Evolutionary conservation across 2,797 vertebrate genomes (phyloP).

Genomic region (Platalea minor): DNA sequence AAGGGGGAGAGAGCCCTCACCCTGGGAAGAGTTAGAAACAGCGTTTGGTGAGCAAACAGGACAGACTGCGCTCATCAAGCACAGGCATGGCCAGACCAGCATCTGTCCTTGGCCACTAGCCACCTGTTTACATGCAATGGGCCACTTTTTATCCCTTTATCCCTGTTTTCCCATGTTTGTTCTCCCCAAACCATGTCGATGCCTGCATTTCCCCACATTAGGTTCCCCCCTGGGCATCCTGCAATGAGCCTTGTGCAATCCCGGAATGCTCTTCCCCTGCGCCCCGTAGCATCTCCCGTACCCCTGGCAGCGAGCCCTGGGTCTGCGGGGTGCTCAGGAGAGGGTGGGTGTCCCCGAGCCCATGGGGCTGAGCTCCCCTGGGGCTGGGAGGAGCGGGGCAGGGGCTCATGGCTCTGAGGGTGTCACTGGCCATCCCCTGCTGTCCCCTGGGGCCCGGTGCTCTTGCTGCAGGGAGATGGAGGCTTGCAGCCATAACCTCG

Average conservation of each 20-base stretch:
- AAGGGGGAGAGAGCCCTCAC: neutral
- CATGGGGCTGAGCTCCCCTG: neutral
- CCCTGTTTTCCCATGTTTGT: neutral
- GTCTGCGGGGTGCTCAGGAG: neutral
- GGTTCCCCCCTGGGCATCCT: neutral
- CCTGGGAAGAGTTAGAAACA: neutral
- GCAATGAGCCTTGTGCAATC: neutral
- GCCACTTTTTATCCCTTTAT: neutral
- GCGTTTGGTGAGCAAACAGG: fast-evolving
- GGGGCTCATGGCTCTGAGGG: neutral
- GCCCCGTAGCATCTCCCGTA: fast-evolving
- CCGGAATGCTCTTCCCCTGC: neutral
- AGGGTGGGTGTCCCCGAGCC: neutral
- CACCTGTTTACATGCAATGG: neutral
- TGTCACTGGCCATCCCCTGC: no score
- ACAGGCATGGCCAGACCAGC: neutral
- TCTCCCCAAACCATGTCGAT: neutral
- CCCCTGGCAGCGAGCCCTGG: no score
- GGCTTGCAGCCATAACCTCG: fast-evolving
- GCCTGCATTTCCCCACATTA: neutral
- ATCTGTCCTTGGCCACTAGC: neutral
- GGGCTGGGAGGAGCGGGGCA: neutral
- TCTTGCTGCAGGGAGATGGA: neutral
- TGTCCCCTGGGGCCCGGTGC: neutral
- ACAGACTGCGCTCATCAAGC: fast-evolving